These are phyloP conservation scores for Archocentrus centrarchus DNA, from an alignment of 2,113 vertebrate genomes.

Conservation along the genomic window DNA sequence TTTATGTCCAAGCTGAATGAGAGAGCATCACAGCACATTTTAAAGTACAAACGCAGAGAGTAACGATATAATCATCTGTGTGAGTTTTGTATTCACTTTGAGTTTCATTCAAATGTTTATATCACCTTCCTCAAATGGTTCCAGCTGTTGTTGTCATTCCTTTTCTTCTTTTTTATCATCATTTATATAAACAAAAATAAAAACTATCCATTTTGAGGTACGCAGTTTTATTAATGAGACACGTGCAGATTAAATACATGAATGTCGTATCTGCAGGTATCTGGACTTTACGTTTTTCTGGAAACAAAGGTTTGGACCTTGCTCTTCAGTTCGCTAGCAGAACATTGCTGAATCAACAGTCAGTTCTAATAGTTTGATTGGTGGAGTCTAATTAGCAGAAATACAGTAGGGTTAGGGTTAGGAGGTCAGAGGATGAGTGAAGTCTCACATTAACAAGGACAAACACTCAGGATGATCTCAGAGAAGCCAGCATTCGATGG, in stretches of 20 bases:
- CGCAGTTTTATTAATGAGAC: not conserved
- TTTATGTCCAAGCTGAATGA: not conserved
- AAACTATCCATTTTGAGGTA: fast-evolving
- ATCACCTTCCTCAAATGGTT: too few relatives aligned
- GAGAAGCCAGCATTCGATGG: fast-evolving
- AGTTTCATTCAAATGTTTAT: too few relatives aligned
- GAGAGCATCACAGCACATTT: fast-evolving
- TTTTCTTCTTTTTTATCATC: not conserved
- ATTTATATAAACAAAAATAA: not conserved
- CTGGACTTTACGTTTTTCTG: not conserved
- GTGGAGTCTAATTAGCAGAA: not conserved
- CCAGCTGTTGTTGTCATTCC: not conserved
- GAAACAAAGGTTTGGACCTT: not conserved
- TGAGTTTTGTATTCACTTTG: too few relatives aligned
- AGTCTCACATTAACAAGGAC: not conserved
- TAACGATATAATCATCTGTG: too few relatives aligned
- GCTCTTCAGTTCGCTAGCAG: not conserved
- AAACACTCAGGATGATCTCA: not conserved
- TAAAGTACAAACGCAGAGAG: too few relatives aligned
- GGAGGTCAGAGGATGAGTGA: not conserved
- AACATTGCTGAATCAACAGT: not conserved
- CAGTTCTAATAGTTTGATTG: too few relatives aligned
- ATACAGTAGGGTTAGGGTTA: not conserved
- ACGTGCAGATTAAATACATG: not conserved
- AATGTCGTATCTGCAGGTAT: not conserved